Evolutionary conservation across 1,140 invertebrate species (phyloP), one percentile per base, ranked within the genome.

Genomic region (Oryctes rhinoceros): DNA sequence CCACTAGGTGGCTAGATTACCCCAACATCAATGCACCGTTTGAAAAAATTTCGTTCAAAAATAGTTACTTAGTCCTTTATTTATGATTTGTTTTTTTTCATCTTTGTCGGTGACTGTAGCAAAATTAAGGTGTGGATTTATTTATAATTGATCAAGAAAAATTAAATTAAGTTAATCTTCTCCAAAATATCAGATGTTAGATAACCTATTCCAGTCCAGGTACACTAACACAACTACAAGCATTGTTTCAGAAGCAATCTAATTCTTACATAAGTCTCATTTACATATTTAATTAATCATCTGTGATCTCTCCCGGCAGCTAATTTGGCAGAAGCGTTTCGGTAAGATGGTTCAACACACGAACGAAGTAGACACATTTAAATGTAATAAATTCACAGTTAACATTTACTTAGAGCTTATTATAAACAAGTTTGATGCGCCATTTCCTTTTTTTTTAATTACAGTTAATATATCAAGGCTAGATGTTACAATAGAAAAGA

Each of bases 271-370:
- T 59, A 59, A 59, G 15, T 59, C 15, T 59, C 15, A 59, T 59
- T 59, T 59, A 4, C 53, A 59, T 59, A 59, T n/a, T 59, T 59
- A 59, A 59, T 59, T 59, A 59, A 59, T 59, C 53, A 59, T 59
- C 53, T 59, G 4, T 11, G n/a, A 53, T 15, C 49, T 53, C 53
- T 59, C 18, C 15, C 53, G 53, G 5, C 15, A 5, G 15, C 15
- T 59, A 59, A 59, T 59, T 59, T 59, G 53, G 18, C 53, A 59
- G 53, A 59, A 59, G 18, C 53, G 5, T 59, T 59, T 59, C 53
- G n/a, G 53, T 15, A 4, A 39, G 39, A 39, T 39, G 3, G 39
- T 39, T 39, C 39, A 39, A 7, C 39, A 7, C 39, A 39, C 39
- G 39, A 39, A 39, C 7, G 3, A 39, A 39, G 3, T 39, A 39